Evolutionary conservation across 2,797 vertebrate genomes (phyloP).

Genomic region (Scarus forsteni): DNA sequence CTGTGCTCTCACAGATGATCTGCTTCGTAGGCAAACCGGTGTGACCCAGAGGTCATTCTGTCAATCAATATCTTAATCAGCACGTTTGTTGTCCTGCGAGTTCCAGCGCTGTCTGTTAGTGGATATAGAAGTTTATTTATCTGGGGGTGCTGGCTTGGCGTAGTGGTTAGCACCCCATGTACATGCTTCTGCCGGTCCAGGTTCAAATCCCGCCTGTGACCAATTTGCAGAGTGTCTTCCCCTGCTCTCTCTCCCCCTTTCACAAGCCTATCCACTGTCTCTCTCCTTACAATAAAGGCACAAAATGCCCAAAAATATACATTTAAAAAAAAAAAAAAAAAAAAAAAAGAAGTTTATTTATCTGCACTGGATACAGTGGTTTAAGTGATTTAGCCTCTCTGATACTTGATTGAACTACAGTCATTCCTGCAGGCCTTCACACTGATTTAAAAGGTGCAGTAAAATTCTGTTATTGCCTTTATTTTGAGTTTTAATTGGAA

Average conservation of each 20-base stretch:
- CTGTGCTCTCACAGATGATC: constrained; percentile 15
- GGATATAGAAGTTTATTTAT: constrained; percentile 22
- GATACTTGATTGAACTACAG: background rate
- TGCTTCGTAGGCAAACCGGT: constrained; percentile 20
- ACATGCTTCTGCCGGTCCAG: too few species aligned
- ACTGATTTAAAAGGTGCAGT: background rate
- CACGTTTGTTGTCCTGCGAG: constrained; percentile 16
- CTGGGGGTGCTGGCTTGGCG: too few species aligned
- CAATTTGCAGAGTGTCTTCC: too few species aligned
- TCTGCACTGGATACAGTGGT: background rate
- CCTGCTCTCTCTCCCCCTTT: too few species aligned
- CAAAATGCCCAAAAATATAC: too few species aligned
- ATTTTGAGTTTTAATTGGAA: too few species aligned
- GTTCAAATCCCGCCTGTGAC: too few species aligned
- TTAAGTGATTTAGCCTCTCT: background rate
- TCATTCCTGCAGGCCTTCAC: background rate
- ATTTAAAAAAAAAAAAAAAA: too few species aligned
- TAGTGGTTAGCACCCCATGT: too few species aligned
- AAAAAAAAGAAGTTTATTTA: background rate
- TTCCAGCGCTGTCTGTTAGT: constrained; percentile 24
- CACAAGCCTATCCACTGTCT: too few species aligned
- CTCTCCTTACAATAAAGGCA: too few species aligned
- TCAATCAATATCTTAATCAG: constrained; percentile 45
- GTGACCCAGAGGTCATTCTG: constrained; percentile 40
- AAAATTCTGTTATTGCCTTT: too few species aligned